Percentiles rank a stretch among this genome's conserved stretches.
These are phyloP conservation scores for Xestia xanthographa DNA, from an alignment of 2,888 invertebrate species.

Conservation along the genomic window DNA sequence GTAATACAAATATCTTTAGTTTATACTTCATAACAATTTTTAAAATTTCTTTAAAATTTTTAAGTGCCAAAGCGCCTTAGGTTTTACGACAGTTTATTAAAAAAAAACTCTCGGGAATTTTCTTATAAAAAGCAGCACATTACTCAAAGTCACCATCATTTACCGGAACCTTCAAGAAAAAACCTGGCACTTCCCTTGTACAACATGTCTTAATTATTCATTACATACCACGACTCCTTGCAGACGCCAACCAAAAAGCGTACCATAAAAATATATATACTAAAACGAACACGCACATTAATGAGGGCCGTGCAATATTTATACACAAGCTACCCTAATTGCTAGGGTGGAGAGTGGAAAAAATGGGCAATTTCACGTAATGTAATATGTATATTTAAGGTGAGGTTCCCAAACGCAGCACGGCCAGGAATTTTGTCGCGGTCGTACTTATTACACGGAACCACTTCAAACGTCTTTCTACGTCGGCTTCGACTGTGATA, in stretches of 20 bases:
- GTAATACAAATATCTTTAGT: background rate
- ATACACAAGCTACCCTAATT: constrained; percentile 90
- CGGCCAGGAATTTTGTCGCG: constrained; percentile 85
- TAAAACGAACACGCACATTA: constrained; percentile 90
- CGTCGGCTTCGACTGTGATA: constrained; percentile 69
- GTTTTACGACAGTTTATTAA: constrained; percentile 8
- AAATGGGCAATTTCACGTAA: constrained; percentile 91
- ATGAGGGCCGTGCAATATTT: constrained; percentile 90
- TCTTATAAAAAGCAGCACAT: constrained; percentile 46
- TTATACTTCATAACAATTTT: background rate
- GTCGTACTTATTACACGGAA: constrained; percentile 86
- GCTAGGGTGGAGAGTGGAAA: constrained; percentile 91
- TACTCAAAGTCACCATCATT: constrained; percentile 68
- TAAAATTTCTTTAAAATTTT: background rate
- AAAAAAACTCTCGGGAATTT: background rate
- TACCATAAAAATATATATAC: constrained; percentile 88
- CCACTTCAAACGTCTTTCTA: constrained; percentile 88
- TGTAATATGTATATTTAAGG: constrained; percentile 91
- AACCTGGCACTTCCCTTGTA: constrained; percentile 78
- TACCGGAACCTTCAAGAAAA: constrained; percentile 71
- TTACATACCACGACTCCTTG: constrained; percentile 84
- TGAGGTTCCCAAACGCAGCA: constrained; percentile 84
- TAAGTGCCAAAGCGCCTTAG: background rate
- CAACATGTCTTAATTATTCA: constrained; percentile 89
- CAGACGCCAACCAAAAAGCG: constrained; percentile 82